Base-by-base conservation (phyloP, 2,888 invertebrate species). In the Lypha dubia region DNA sequence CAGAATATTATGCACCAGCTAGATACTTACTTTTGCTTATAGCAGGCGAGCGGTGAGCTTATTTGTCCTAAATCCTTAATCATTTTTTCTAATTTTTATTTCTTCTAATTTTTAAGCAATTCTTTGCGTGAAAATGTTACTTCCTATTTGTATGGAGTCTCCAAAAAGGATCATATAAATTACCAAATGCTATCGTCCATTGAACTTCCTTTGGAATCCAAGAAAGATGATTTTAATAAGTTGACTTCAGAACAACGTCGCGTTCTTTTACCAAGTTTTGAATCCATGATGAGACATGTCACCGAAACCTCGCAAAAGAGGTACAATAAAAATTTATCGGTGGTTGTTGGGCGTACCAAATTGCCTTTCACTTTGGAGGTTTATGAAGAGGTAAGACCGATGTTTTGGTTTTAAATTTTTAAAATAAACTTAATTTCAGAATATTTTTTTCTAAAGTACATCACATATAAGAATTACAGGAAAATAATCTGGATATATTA, bases 1-100 rank as follows among this genome's bases (percentile, higher is more conserved):
- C 97, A 0, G 93, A 94, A 41, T 94, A 96, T 88, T 96, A 97
- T 91, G 95, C 96, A 0, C 96, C 97, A 0, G 96, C 98, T 0
- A 94, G 97, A 88, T 97, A 96, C 90, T 93, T 98, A 11, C 92
- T 98, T 73, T 93, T 98, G 20, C 91, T 97, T 75, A 97, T 97
- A 41, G 96, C 96, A 87, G 97, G 97, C 58, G 98, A 98, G 90
- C 94, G 93, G 96, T 97, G 91, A 91, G 93, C 92, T 41, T 67
- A n/a, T n/a, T n/a, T n/a, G n/a, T n/a, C n/a, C n/a, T n/a, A n/a
- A n/a, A n/a, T n/a, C n/a, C n/a, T n/a, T n/a, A 28, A 17, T n/a
- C 8, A 20, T 20, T n/a, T 4, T 32, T 63, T 13, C 20, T 44
- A 11, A 17, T 7, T 51, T 13, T 32, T n/a, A 17, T 28, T 22